phyloP scores from a whole-genome alignment of 37 sponge, comb jelly and placozoan genomes.

The Chondrosia reniformis region DNA sequence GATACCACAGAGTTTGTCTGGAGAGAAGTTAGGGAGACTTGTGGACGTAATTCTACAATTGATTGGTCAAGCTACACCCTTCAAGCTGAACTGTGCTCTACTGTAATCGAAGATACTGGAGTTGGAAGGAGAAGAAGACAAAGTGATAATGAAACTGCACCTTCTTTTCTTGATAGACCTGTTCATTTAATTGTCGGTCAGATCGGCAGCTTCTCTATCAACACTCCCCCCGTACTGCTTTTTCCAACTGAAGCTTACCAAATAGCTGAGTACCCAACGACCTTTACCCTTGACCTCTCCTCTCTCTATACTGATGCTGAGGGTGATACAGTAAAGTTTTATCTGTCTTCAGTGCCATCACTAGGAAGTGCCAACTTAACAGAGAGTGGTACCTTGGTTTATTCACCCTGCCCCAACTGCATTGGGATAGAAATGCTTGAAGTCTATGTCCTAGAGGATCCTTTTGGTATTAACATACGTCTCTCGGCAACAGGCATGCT shows the following conservation, averaged over 20 bases:
- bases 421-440: constrained; percentile 47
- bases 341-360: constrained; percentile 48
- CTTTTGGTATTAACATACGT: constrained; percentile 34
- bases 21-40: constrained; percentile 68
- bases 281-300: constrained; percentile 9
- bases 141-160: not conserved
- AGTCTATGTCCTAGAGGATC: constrained; percentile 43
- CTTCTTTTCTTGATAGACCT: constrained; percentile 45
- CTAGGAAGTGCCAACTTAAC: constrained; percentile 55
- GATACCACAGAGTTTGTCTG: constrained; percentile 59
- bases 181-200: constrained; percentile 61
- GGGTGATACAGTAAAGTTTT: constrained; percentile 48
- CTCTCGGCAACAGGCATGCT: constrained; percentile 29
- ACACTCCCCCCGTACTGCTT: constrained; percentile 62
- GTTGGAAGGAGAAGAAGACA: constrained; percentile 24
- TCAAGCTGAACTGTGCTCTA: constrained; percentile 37
- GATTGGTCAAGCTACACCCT: constrained; percentile 55
- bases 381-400: constrained; percentile 43
- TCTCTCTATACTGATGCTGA: constrained; percentile 48
- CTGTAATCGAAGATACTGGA: not conserved
- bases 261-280: constrained; percentile 20
- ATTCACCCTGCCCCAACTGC: constrained; percentile 70
- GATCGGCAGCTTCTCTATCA: constrained; percentile 61
- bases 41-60: constrained; percentile 34
- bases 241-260: constrained; percentile 26